Evolutionary conservation across 2,888 invertebrate genomes (phyloP).

Genomic region (Cantharis flavilabris): DNA sequence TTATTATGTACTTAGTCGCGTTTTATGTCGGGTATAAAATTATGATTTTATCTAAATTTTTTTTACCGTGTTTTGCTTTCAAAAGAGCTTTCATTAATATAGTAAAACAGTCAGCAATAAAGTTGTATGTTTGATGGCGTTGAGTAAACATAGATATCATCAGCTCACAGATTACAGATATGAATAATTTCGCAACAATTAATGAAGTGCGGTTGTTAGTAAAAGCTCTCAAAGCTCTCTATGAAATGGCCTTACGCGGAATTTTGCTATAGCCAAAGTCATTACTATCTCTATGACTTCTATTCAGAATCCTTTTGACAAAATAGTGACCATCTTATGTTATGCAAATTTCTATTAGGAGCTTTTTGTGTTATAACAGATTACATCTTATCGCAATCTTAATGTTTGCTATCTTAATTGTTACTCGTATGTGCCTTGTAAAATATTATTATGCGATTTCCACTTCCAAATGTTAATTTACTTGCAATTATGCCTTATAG

Average conservation of each 20-base stretch:
- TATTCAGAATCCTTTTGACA: slow-evolving; percentile 50
- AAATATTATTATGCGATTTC: slow-evolving; percentile 23
- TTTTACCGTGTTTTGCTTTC: slow-evolving; percentile 17
- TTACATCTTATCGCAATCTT: slow-evolving; percentile 19
- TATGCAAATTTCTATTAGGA: slow-evolving; percentile 52
- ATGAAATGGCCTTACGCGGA: slow-evolving; percentile 44
- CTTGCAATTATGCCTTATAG: slow-evolving; percentile 35
- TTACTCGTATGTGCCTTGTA: neutral
- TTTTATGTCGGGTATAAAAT: neutral
- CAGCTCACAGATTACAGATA: slow-evolving; percentile 54
- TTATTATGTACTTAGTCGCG: neutral
- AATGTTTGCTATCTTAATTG: slow-evolving; percentile 4
- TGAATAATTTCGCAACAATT: slow-evolving; percentile 54
- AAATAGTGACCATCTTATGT: slow-evolving; percentile 47
- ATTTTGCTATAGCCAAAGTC: slow-evolving; percentile 44
- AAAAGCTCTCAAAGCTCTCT: slow-evolving; percentile 51
- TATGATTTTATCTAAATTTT: slow-evolving; percentile 14
- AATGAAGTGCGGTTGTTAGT: slow-evolving; percentile 51
- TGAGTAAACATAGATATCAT: slow-evolving; percentile 47
- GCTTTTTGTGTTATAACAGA: slow-evolving; percentile 28
- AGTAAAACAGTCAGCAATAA: slow-evolving; percentile 24
- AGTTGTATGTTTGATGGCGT: slow-evolving; percentile 29
- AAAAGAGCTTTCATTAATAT: slow-evolving; percentile 26
- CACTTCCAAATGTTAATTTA: slow-evolving; percentile 35
- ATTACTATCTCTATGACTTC: slow-evolving; percentile 50